Evolutionary conservation across 64 coral and sea anemone species (phyloP).

Genomic region (Orbicella faveolata): DNA sequence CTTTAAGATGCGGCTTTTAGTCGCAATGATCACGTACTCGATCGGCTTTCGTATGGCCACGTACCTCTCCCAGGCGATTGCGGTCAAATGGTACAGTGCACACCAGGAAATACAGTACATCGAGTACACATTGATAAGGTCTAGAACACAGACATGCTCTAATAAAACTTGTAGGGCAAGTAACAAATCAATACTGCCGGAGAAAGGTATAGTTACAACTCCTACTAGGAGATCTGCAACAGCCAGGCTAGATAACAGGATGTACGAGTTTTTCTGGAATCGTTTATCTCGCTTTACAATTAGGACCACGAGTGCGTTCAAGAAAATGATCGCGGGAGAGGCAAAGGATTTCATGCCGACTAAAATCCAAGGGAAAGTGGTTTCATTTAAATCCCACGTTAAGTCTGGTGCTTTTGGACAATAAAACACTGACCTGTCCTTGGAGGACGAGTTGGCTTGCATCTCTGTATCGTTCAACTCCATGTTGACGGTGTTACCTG

Average conservation of each 20-base stretch:
- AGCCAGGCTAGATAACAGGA: neutral
- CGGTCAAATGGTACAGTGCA: neutral
- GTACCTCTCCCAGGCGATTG: neutral
- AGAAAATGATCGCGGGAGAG: neutral
- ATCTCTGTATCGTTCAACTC: neutral
- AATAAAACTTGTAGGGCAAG: neutral
- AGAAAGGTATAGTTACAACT: neutral
- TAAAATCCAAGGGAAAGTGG: neutral
- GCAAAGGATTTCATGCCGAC: neutral
- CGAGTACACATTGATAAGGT: neutral
- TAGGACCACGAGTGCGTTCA: neutral
- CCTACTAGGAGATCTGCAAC: neutral
- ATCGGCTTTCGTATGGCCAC: neutral
- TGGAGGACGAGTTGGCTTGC: neutral
- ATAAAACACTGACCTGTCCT: neutral
- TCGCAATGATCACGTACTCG: neutral
- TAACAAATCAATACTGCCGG: neutral
- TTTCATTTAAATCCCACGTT: neutral
- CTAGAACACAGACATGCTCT: neutral
- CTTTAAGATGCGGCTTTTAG: neutral
- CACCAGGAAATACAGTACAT: slow-evolving; percentile 1
- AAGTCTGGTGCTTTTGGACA: neutral
- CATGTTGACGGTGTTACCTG: neutral
- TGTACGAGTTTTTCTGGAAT: neutral
- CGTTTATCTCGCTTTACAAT: neutral